These are phyloP conservation scores for Menura novaehollandiae DNA, from an alignment of 2,113 vertebrate genomes.

Conservation along the genomic window DNA sequence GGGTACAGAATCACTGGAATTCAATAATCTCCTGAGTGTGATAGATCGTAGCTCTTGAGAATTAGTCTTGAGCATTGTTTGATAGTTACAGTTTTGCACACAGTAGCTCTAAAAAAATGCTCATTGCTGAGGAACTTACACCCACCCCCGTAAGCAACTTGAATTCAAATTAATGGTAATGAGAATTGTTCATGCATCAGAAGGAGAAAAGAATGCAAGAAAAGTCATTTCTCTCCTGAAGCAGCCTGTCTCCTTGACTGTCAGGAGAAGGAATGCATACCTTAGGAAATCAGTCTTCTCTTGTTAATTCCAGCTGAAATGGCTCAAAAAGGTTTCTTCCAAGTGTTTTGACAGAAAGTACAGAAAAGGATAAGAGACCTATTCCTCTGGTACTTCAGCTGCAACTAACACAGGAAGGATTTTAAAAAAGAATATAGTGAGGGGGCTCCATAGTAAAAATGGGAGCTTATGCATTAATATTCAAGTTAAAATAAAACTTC, in stretches of 20 bases:
- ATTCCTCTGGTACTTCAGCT: conserved; percentile 7
- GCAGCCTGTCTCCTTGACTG: conserved; percentile 37
- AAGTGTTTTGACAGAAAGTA: conserved; percentile 51
- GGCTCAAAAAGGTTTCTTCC: conserved; percentile 4
- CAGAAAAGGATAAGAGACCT: not conserved
- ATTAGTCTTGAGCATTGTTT: conserved; percentile 9
- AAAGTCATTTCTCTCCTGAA: not conserved
- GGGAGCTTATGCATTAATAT: not conserved
- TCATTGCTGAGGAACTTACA: not conserved
- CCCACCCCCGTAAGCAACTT: conserved; percentile 16
- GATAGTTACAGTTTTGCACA: not conserved
- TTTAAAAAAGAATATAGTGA: not conserved
- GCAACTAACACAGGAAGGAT: conserved; percentile 5
- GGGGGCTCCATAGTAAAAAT: not conserved
- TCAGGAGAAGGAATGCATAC: not conserved
- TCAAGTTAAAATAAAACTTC: not conserved
- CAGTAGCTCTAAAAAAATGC: not conserved
- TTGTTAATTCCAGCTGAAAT: conserved; percentile 55
- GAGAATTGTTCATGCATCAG: not conserved
- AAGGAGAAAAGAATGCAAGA: not conserved
- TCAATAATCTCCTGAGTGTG: not conserved
- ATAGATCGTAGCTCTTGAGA: not conserved
- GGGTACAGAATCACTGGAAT: not conserved
- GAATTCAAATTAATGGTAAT: conserved; percentile 6
- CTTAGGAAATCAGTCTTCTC: conserved; percentile 47